Percentiles rank a stretch among this genome's conserved stretches.
These are phyloP conservation scores for Drosophila carrolli DNA, from an alignment of 1,140 invertebrate species.

Conservation along the genomic window DNA sequence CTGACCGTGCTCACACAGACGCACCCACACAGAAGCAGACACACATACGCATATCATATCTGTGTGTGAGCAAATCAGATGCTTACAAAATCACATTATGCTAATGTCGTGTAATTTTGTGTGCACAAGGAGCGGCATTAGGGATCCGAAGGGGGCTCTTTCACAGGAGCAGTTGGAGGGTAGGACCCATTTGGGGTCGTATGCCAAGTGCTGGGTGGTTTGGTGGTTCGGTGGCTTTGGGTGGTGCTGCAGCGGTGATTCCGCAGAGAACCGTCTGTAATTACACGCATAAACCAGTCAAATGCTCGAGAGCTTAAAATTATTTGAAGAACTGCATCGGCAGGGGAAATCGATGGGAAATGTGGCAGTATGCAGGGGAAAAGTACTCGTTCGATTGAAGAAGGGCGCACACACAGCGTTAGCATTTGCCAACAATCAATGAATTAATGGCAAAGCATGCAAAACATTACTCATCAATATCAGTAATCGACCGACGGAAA, in stretches of 20 bases:
- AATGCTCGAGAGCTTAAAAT: constrained; percentile 57
- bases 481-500: constrained; percentile 14
- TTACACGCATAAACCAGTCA: constrained; percentile 69
- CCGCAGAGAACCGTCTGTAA: constrained; percentile 46
- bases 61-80: constrained; percentile 64
- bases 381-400: constrained; percentile 8
- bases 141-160: constrained; percentile 6
- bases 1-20: constrained; percentile 7
- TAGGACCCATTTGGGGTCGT: constrained; percentile 17
- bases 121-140: constrained; percentile 51
- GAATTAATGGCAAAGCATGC: constrained; percentile 37
- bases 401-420: constrained; percentile 4
- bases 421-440: constrained; percentile 49
- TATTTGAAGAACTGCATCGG: constrained; percentile 50
- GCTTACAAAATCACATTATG: constrained; percentile 74
- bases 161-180: too few species aligned
- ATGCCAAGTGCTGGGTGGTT: constrained; percentile 24
- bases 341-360: constrained; percentile 9
- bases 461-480: constrained; percentile 38
- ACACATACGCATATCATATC: constrained; percentile 27
- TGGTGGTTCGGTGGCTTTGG: too few species aligned
- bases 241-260: constrained; percentile 9
- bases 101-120: constrained; percentile 71
- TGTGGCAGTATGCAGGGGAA: background rate
- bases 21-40: constrained; percentile 1